These are phyloP conservation scores for Drosophila ochracea DNA, from an alignment of 2,888 invertebrate species.

Conservation along the genomic window DNA sequence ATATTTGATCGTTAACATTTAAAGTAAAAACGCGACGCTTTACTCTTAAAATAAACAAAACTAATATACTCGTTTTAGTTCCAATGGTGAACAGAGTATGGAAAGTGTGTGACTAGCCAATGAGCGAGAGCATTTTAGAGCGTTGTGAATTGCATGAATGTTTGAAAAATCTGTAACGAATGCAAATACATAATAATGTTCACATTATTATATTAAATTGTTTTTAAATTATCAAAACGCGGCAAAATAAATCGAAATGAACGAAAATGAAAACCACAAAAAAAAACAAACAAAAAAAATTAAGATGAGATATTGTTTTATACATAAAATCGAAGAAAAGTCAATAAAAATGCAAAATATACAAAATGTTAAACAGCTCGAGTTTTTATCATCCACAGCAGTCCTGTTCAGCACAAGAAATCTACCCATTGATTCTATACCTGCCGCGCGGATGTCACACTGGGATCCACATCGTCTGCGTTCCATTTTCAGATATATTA, in stretches of 20 bases:
- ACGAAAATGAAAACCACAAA: constrained; percentile 9
- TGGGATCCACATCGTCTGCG: constrained; percentile 33
- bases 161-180: constrained; percentile 24
- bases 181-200: constrained; percentile 28
- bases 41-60: constrained; percentile 17
- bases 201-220: constrained; percentile 43
- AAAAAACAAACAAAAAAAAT: constrained; percentile 25
- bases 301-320: constrained; percentile 72
- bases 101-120: constrained; percentile 28
- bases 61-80: constrained; percentile 19
- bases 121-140: constrained; percentile 21
- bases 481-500: constrained; percentile 17
- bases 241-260: constrained; percentile 33
- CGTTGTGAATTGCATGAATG: constrained; percentile 25
- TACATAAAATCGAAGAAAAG: constrained; percentile 68
- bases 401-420: not conserved
- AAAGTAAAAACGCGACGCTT: constrained; percentile 39
- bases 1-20: constrained; percentile 43
- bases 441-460: constrained; percentile 22
- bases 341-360: constrained; percentile 76
- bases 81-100: constrained; percentile 19
- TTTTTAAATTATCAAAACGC: constrained; percentile 50
- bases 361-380: constrained; percentile 58
- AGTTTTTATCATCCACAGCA: constrained; percentile 26
- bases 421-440: not conserved